Evolutionary conservation across 2,797 vertebrate genomes (phyloP).

Genomic region (Anomalospiza imberbis): DNA sequence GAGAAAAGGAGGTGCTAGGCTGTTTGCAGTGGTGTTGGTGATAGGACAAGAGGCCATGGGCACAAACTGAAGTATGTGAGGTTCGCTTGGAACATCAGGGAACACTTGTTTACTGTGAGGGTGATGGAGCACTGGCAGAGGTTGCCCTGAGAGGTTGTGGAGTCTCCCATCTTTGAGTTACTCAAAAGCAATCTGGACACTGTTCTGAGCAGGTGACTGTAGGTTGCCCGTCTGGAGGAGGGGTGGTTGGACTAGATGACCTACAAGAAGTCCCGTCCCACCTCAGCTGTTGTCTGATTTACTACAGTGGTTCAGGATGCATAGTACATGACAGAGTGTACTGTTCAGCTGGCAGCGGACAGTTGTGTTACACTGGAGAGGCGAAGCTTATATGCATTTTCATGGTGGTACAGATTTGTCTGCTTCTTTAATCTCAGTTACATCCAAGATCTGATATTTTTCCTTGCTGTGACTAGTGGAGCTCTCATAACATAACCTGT

Average conservation of each 20-base stretch:
- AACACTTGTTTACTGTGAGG: background rate
- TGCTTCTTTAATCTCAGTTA: background rate
- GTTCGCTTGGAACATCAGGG: background rate
- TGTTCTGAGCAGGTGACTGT: background rate
- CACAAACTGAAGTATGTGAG: background rate
- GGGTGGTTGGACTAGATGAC: background rate
- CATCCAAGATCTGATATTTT: background rate
- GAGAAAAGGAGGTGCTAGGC: background rate
- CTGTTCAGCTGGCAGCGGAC: background rate
- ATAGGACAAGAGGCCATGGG: background rate
- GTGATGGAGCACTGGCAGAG: background rate
- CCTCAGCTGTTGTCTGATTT: background rate
- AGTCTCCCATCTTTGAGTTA: background rate
- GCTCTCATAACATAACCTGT: background rate
- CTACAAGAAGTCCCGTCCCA: background rate
- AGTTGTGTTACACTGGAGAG: background rate
- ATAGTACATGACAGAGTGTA: background rate
- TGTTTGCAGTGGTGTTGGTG: background rate
- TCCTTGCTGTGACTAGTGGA: background rate
- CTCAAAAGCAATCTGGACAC: rapidly evolving
- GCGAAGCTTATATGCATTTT: background rate
- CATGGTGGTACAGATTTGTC: background rate
- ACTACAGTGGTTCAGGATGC: background rate
- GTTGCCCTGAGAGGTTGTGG: background rate
- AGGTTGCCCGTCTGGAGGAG: background rate